A percentile compares a stretch with the other conserved stretches of the same genome.
These are phyloP conservation scores for Parasteatoda lunata DNA, from an alignment of 2,888 invertebrate genomes.

Conservation along the genomic window DNA sequence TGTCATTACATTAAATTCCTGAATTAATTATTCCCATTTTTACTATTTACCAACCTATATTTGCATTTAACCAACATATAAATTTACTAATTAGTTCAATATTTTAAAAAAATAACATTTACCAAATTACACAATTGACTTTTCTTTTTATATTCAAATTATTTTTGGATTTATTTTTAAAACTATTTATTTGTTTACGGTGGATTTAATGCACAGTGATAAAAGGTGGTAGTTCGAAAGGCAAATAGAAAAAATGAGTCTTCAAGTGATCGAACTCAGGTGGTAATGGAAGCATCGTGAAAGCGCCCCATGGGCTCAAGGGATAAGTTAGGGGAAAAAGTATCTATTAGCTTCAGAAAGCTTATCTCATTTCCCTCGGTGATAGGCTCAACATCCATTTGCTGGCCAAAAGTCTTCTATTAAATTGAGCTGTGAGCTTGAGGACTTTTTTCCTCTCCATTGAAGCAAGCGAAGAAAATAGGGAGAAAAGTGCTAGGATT, in stretches of 20 bases:
- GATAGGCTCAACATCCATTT: slow-evolving; percentile 55
- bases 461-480: slow-evolving; percentile 1
- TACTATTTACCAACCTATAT: too few species aligned
- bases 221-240: slow-evolving; percentile 13
- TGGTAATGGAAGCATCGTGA: slow-evolving; percentile 58
- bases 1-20: too few species aligned
- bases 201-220: not conserved
- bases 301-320: slow-evolving; percentile 47
- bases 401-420: slow-evolving; percentile 49
- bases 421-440: slow-evolving; percentile 41
- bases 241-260: slow-evolving; percentile 1
- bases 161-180: too few species aligned
- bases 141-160: too few species aligned
- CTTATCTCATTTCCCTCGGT: slow-evolving; percentile 63
- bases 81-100: too few species aligned
- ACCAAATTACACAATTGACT: too few species aligned
- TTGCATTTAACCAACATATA: too few species aligned
- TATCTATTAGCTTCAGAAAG: slow-evolving; percentile 62
- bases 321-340: slow-evolving; percentile 55
- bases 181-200: not conserved
- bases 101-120: too few species aligned
- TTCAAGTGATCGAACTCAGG: slow-evolving; percentile 53
- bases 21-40: too few species aligned
- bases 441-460: slow-evolving; percentile 9
- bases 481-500: slow-evolving; percentile 8